phyloP scores from a whole-genome alignment of 30 jellyfish, hydroid and myxozoan species.

The Sanderia malayensis region DNA sequence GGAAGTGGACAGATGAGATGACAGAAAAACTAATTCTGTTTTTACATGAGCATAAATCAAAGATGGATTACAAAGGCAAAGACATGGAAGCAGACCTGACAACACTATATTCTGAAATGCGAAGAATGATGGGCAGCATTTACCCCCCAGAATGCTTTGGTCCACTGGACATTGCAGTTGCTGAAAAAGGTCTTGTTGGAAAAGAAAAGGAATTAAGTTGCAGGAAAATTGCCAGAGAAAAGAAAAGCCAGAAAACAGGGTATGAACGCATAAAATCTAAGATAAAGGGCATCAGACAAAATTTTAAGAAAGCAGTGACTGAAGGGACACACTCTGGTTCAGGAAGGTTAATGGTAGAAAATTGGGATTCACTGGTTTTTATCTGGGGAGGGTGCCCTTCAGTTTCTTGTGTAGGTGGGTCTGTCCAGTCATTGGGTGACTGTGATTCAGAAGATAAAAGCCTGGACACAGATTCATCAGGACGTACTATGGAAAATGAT shows the following conservation, averaged over 20 bases:
- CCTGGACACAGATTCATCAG: not conserved
- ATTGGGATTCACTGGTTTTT: not conserved
- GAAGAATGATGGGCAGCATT: not conserved
- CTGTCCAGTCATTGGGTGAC: not conserved
- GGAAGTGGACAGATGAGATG: not conserved
- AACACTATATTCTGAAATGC: not conserved
- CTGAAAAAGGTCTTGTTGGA: not conserved
- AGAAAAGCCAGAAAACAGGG: not conserved
- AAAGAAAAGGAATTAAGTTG: not conserved
- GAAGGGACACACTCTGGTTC: conserved; percentile 11
- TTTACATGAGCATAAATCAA: not conserved
- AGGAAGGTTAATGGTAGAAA: not conserved
- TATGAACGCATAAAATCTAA: not conserved
- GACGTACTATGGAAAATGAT: not conserved
- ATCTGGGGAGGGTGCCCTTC: not conserved
- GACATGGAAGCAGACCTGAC: not conserved
- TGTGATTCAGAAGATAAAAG: not conserved
- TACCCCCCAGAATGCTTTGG: not conserved
- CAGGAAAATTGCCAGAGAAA: not conserved
- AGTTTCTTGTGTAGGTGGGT: not conserved
- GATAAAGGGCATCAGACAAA: not conserved
- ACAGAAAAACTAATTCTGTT: not conserved
- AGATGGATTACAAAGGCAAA: not conserved
- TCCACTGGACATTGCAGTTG: not conserved
- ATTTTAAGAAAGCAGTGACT: conserved; percentile 6